phyloP scores from a whole-genome alignment of 2,113 vertebrate species.

The Sprattus sprattus region DNA sequence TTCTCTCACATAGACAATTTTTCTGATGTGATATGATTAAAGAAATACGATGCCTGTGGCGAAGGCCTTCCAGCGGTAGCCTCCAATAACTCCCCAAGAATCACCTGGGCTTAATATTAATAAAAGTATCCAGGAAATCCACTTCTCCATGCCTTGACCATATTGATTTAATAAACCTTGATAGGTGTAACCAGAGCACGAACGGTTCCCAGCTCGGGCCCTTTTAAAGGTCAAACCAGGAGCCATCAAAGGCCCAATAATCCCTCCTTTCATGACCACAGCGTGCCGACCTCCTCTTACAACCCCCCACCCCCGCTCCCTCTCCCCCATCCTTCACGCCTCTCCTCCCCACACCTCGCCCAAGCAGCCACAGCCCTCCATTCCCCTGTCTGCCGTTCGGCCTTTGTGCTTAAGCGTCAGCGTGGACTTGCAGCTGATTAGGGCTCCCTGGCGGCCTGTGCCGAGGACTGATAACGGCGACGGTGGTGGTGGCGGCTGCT shows the following conservation, averaged over 20 bases:
- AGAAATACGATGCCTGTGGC: background rate
- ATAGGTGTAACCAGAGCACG: background rate
- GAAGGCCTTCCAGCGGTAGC: background rate
- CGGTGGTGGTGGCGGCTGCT: background rate
- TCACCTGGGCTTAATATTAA: background rate
- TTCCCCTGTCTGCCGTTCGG: no score
- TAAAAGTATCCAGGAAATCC: constrained; percentile 4
- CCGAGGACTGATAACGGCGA: constrained; percentile 1
- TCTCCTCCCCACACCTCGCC: background rate
- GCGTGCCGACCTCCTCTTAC: background rate
- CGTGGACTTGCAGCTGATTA: constrained; percentile 1
- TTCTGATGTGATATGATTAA: background rate
- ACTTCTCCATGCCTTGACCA: background rate
- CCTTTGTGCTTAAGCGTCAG: background rate
- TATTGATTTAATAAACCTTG: background rate
- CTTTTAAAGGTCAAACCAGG: background rate
- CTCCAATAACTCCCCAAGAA: background rate
- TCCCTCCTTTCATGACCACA: background rate
- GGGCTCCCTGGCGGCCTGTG: constrained; percentile 4
- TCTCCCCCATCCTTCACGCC: background rate
- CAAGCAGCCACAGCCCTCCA: background rate
- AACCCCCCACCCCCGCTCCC: background rate
- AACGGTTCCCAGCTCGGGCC: background rate
- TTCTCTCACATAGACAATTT: background rate
- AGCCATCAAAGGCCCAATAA: background rate